phyloP scores from a whole-genome alignment of 2,888 invertebrate species.

The Cephus rjabovi region DNA sequence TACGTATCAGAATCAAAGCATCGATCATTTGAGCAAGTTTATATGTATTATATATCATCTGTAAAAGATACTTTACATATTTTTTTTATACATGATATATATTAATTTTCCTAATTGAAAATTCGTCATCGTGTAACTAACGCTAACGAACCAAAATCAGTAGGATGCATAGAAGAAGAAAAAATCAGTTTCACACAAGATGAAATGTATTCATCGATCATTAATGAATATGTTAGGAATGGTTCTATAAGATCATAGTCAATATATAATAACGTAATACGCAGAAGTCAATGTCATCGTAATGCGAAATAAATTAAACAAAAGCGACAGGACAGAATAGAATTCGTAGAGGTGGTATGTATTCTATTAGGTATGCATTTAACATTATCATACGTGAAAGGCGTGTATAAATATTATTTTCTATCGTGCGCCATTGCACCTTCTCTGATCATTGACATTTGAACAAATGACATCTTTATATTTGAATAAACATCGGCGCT shows the following conservation, averaged over 20 bases:
- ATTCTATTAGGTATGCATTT: slow-evolving; percentile 20
- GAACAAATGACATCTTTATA: slow-evolving; percentile 36
- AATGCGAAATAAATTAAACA: not conserved
- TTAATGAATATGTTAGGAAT: not conserved
- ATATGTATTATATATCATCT: not conserved
- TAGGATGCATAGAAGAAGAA: not conserved
- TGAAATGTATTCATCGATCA: not conserved
- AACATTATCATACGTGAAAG: not conserved
- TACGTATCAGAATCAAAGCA: not conserved
- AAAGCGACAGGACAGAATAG: not conserved
- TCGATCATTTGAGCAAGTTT: not conserved
- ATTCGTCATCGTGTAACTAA: not conserved
- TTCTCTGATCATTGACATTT: not conserved
- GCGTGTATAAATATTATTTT: not conserved
- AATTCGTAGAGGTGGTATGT: slow-evolving; percentile 28
- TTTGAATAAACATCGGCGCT: slow-evolving; percentile 22
- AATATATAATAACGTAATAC: not conserved
- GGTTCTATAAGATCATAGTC: not conserved
- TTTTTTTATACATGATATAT: not conserved
- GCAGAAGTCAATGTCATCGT: not conserved
- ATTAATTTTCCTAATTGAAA: not conserved
- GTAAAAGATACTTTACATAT: not conserved
- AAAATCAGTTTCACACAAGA: not conserved
- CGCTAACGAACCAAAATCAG: not conserved
- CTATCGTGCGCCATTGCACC: not conserved